A percentile compares a stretch with the other conserved stretches of the same genome.
Evolutionary conservation across 1,140 invertebrate genomes (phyloP).

Genomic region (Tribolium madens): DNA sequence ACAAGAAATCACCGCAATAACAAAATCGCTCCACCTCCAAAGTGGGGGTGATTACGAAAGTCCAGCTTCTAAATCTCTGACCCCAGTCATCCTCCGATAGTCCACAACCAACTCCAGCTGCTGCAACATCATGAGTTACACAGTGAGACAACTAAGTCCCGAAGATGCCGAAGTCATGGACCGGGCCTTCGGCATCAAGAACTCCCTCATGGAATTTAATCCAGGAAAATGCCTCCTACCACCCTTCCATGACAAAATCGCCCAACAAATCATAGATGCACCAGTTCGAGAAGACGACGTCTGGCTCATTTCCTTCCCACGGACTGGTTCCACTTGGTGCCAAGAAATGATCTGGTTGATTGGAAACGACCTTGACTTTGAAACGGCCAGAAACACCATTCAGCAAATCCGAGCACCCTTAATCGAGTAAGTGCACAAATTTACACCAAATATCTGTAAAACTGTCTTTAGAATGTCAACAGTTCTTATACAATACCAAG

Average conservation of each 20-base stretch:
- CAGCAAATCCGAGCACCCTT: constrained; percentile 69
- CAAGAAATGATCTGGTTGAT: constrained; percentile 92
- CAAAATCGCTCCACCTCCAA: background rate
- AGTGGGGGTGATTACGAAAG: constrained; percentile 29
- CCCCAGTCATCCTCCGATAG: background rate
- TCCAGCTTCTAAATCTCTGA: background rate
- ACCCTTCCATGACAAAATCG: constrained; percentile 75
- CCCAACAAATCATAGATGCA: constrained; percentile 75
- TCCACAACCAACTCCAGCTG: background rate
- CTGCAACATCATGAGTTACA: constrained; percentile 66
- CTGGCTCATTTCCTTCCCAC: constrained; percentile 85
- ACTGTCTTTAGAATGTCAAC: constrained; percentile 50
- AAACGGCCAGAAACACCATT: constrained; percentile 75
- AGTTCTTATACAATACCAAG: constrained; percentile 51
- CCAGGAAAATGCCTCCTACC: constrained; percentile 77
- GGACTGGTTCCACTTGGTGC: constrained; percentile 89
- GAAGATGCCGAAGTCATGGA: constrained; percentile 73
- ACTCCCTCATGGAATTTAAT: constrained; percentile 77
- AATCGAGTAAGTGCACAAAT: constrained; percentile 59
- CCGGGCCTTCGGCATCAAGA: constrained; percentile 74
- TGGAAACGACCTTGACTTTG: constrained; percentile 82
- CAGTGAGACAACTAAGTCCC: constrained; percentile 73
- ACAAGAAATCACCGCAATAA: too few relatives aligned
- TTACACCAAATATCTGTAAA: too few relatives aligned
- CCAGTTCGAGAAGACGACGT: constrained; percentile 78